A percentile compares a stretch with the other conserved stretches of the same genome.
phyloP scores from a whole-genome alignment of 2,888 invertebrate genomes.

The Polia nebulosa region DNA sequence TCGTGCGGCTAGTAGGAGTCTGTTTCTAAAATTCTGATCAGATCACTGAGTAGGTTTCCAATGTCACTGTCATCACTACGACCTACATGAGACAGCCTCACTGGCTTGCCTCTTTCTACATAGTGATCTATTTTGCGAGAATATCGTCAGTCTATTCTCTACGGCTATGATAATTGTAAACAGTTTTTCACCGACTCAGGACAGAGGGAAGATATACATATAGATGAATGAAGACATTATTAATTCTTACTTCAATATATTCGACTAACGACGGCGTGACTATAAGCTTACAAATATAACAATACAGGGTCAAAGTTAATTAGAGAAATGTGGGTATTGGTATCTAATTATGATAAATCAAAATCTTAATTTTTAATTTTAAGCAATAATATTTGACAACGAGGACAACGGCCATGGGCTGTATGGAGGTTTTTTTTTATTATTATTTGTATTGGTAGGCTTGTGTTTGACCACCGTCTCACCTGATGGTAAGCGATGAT shows the following conservation, averaged over 20 bases:
- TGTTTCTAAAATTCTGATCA: not conserved
- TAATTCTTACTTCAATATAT: not conserved
- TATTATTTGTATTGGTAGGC: too few relatives aligned
- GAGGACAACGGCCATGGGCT: too few relatives aligned
- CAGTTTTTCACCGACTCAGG: not conserved
- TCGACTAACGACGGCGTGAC: conserved; percentile 42
- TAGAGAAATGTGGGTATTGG: not conserved
- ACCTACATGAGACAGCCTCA: not conserved
- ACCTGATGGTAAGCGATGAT: too few relatives aligned
- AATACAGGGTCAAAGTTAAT: conserved; percentile 12
- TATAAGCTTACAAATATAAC: conserved; percentile 50
- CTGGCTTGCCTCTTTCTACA: not conserved
- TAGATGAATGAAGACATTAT: not conserved
- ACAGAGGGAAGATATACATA: not conserved
- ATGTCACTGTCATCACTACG: too few relatives aligned
- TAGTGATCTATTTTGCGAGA: not conserved
- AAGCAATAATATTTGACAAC: too few relatives aligned
- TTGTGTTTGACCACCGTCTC: too few relatives aligned
- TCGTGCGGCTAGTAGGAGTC: not conserved
- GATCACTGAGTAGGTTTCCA: not conserved
- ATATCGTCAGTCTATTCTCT: not conserved
- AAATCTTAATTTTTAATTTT: not conserved
- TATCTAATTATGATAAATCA: not conserved
- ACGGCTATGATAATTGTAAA: too few relatives aligned
- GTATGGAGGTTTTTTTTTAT: too few relatives aligned